Evolutionary conservation across 2,888 invertebrate genomes (phyloP).

Genomic region (Napeogenes inachia): DNA sequence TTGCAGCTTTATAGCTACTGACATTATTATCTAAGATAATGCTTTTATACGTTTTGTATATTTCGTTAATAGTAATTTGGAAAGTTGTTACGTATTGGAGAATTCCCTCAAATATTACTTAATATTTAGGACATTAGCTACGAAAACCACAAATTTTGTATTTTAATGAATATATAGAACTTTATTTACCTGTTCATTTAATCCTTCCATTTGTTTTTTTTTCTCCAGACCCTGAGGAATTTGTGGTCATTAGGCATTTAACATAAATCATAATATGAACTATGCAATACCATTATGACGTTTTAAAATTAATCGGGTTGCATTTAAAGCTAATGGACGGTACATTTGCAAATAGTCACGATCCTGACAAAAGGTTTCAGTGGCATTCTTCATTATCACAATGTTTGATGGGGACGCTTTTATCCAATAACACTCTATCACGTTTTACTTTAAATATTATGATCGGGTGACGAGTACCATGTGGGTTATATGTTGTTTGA

Average conservation of each 20-base stretch:
- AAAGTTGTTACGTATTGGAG: background rate
- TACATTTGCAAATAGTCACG: slow-evolving; percentile 39
- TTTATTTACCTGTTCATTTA: background rate
- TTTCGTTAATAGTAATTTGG: background rate
- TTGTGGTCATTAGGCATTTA: slow-evolving; percentile 6
- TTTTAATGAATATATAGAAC: background rate
- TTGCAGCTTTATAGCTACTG: slow-evolving; percentile 17
- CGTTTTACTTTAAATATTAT: slow-evolving; percentile 1
- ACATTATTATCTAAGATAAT: slow-evolving; percentile 9
- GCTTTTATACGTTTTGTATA: too few species aligned
- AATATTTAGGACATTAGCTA: too few species aligned
- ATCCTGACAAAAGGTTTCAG: slow-evolving; percentile 29
- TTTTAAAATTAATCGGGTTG: slow-evolving; percentile 17
- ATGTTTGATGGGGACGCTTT: slow-evolving; percentile 5
- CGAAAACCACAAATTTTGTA: too few species aligned
- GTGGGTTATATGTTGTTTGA: too few species aligned
- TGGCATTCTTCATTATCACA: slow-evolving; percentile 28
- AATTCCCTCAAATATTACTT: too few species aligned
- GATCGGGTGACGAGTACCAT: background rate
- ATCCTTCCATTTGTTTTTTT: background rate
- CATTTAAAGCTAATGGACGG: slow-evolving; percentile 32
- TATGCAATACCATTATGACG: slow-evolving; percentile 10
- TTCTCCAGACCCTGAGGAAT: background rate
- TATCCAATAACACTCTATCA: slow-evolving; percentile 3
- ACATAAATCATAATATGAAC: slow-evolving; percentile 13